phyloP scores from a whole-genome alignment of 1,140 invertebrate species.

The Chironomus tepperi region DNA sequence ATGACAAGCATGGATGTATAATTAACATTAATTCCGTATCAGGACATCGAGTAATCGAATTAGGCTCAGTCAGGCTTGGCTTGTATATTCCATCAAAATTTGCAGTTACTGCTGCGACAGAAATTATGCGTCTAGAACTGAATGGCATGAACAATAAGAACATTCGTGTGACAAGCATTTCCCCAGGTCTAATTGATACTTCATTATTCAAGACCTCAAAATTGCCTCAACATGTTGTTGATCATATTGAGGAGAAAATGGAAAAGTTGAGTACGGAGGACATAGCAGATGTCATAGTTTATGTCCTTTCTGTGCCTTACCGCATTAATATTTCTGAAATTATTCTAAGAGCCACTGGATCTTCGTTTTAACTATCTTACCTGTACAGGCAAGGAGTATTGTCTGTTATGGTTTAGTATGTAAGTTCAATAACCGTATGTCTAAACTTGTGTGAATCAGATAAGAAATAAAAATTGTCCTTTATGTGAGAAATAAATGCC shows the following conservation, averaged over 20 bases:
- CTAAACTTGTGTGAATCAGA: no score
- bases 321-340: not conserved
- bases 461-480: no score
- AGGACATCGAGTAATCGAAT: conserved; percentile 42
- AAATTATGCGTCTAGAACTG: conserved; percentile 56
- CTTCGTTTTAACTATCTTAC: not conserved
- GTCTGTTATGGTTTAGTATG: no score
- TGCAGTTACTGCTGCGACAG: conserved; percentile 56
- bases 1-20: conserved; percentile 56
- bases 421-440: no score
- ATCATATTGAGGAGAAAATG: not conserved
- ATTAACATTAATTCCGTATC: conserved; percentile 58
- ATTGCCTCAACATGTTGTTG: not conserved
- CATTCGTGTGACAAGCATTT: not conserved
- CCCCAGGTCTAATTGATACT: not conserved
- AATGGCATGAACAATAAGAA: not conserved
- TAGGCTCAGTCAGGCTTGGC: conserved; percentile 31
- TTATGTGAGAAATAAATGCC: no score
- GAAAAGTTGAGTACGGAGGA: not conserved
- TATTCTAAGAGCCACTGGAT: not conserved
- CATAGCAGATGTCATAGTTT: not conserved
- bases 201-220: not conserved
- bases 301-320: not conserved
- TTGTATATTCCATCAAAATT: conserved; percentile 60
- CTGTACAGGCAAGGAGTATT: no score